Percentiles rank a stretch among this genome's conserved stretches.
Conservation (phyloP, 35 echinoderm and acorn worm genomes). For the Apostichopus japonicus region DNA sequence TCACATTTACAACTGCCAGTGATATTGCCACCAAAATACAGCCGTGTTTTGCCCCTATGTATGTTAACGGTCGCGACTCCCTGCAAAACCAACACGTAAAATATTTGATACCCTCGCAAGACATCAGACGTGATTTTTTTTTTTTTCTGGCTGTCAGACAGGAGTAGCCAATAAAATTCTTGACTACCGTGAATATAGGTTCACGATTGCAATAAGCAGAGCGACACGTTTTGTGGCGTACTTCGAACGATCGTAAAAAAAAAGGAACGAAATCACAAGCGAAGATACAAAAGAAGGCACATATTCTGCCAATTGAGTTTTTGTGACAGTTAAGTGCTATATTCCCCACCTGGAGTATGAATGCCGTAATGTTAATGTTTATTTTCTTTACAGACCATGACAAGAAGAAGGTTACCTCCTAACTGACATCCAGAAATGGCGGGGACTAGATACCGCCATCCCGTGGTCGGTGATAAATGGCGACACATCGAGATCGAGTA, state of each 20-base stretch:
- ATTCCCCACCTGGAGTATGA: constrained; percentile 4
- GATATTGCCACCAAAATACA: not conserved
- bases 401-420: not conserved
- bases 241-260: not conserved
- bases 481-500: not conserved
- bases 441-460: not conserved
- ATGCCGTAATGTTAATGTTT: constrained; percentile 32
- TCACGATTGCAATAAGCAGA: not conserved
- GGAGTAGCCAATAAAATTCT: constrained; percentile 7
- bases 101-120: not conserved
- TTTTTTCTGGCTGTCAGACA: not conserved
- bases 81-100: constrained; percentile 47
- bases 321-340: not conserved
- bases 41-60: not conserved
- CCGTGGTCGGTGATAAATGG: not conserved
- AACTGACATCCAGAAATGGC: not conserved
- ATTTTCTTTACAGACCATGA: constrained; percentile 34
- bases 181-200: not conserved
- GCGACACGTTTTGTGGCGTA: not conserved
- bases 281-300: not conserved
- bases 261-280: not conserved
- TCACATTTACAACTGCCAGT: not conserved
- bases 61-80: not conserved
- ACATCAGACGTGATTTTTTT: constrained; percentile 19
- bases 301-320: not conserved